Evolutionary conservation across 2,113 vertebrate genomes (phyloP), one percentile per base, ranked within the genome.

Genomic region (Lepus europaeus): DNA sequence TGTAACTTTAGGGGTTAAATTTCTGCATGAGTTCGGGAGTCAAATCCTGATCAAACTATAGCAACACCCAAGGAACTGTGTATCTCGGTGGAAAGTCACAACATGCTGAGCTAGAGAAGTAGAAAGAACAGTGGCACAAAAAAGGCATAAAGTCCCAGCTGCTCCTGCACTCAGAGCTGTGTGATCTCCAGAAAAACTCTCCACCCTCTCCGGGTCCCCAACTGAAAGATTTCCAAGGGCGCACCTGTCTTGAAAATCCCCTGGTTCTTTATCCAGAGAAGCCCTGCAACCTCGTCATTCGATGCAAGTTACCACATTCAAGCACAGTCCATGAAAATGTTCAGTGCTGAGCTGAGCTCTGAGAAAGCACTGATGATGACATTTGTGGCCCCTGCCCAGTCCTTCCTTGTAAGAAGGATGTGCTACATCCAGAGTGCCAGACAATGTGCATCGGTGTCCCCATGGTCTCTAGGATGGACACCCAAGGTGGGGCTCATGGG

Each of bases 151-250:
- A 5, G 13, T 7, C 51, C 81, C 14, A 27, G 77, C 3, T 39
- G 29, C 77, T 59, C 49, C 51, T 45, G 22, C 10, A 27, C 27
- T 66, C 39, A 51, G 1, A 22, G 36, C 29, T 70, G 51, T 27
- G 1, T 70, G 87, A 61, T 63, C n/a, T 85, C 19, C 2, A 73
- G 25, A 25, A 63, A 16, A 17, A 20, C 13, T 23, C 56, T n/a
- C 8, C 19, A 23, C 85, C 70, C 39, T 33, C 66, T 76, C 87
- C 49, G 27, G 25, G 64, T 36, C 16, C 33, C 27, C 13, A 36
- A 76, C 63, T 72, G 36, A 63, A 49, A 87, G 74, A 94, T 39
- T 89, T 76, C 72, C 69, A 85, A 81, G 68, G 74, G 39, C 66
- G 0, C 16, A 11, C 2, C 63, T 68, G 29, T 64, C 83, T 61